phyloP scores from a whole-genome alignment of 1,140 invertebrate genomes.

The Nephotettix cincticeps region DNA sequence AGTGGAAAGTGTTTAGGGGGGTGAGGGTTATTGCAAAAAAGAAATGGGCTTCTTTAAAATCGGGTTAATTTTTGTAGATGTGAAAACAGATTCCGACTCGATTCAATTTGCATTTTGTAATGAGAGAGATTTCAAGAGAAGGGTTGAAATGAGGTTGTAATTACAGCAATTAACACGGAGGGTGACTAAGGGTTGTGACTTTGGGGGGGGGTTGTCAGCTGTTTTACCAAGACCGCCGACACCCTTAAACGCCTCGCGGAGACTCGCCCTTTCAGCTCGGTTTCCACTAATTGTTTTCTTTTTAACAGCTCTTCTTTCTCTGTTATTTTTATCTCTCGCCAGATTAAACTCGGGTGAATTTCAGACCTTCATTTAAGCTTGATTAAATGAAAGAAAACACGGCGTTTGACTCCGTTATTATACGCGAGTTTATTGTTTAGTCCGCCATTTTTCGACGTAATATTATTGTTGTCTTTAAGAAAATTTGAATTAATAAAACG shows the following conservation, averaged over 20 bases:
- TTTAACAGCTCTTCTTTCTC: slow-evolving; percentile 17
- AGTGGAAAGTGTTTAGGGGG: slow-evolving; percentile 7
- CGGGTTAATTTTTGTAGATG: slow-evolving; percentile 20
- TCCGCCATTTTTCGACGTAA: too few species aligned
- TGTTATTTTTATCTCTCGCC: neutral
- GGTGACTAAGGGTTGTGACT: neutral
- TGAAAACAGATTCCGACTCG: neutral
- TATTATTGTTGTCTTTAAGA: too few species aligned
- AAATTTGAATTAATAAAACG: too few species aligned
- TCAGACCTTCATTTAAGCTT: slow-evolving; percentile 7
- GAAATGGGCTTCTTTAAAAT: slow-evolving; percentile 24
- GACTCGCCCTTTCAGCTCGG: neutral
- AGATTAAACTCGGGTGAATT: slow-evolving; percentile 13
- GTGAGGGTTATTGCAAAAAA: slow-evolving; percentile 9
- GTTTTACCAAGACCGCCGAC: slow-evolving; percentile 5
- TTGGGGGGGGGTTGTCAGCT: neutral
- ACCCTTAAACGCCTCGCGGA: neutral
- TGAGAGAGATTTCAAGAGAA: slow-evolving; percentile 11
- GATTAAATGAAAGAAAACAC: too few species aligned
- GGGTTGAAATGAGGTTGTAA: slow-evolving; percentile 8
- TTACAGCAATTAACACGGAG: slow-evolving; percentile 10
- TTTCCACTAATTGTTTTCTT: slow-evolving; percentile 22
- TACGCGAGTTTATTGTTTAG: too few species aligned
- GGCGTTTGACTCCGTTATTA: too few species aligned
- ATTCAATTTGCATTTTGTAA: slow-evolving; percentile 23